Evolutionary conservation across 2,888 invertebrate genomes (phyloP).

Genomic region (Lasioglossum figueresi): DNA sequence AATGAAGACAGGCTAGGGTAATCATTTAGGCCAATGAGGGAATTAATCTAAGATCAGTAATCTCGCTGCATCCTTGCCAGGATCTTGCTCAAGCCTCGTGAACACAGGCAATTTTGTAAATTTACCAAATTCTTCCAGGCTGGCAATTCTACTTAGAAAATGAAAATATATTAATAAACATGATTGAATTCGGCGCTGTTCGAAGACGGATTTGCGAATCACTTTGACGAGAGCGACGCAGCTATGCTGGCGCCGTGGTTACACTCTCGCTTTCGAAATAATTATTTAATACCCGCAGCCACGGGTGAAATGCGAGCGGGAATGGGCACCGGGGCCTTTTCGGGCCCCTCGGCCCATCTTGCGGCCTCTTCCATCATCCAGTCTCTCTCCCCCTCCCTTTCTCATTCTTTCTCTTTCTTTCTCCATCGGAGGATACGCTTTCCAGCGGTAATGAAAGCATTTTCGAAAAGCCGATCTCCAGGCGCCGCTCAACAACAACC

Average conservation of each 20-base stretch:
- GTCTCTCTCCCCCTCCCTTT: neutral
- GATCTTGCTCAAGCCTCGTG: neutral
- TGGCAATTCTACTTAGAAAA: neutral
- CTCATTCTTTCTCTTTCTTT: neutral
- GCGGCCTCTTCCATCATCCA: slow-evolving; percentile 8
- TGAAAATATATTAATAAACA: too few relatives aligned
- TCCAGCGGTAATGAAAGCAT: slow-evolving; percentile 26
- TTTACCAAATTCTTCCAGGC: neutral
- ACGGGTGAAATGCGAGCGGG: slow-evolving; percentile 71
- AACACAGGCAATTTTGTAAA: too few relatives aligned
- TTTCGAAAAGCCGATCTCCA: slow-evolving; percentile 35
- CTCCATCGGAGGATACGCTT: neutral
- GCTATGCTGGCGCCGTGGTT: slow-evolving; percentile 66
- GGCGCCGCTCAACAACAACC: slow-evolving; percentile 2
- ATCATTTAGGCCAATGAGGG: neutral
- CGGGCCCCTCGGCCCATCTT: slow-evolving; percentile 21
- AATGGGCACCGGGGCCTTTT: slow-evolving; percentile 54
- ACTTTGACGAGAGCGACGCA: slow-evolving; percentile 14
- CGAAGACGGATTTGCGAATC: slow-evolving; percentile 16
- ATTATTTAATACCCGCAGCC: slow-evolving; percentile 81
- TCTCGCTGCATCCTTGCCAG: neutral
- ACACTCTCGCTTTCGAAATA: slow-evolving; percentile 82
- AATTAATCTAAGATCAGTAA: neutral
- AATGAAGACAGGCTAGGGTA: neutral
- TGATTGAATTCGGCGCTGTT: neutral